Base-by-base conservation (phyloP, 2,113 vertebrate genomes). In the Falcunculus frontatus region DNA sequence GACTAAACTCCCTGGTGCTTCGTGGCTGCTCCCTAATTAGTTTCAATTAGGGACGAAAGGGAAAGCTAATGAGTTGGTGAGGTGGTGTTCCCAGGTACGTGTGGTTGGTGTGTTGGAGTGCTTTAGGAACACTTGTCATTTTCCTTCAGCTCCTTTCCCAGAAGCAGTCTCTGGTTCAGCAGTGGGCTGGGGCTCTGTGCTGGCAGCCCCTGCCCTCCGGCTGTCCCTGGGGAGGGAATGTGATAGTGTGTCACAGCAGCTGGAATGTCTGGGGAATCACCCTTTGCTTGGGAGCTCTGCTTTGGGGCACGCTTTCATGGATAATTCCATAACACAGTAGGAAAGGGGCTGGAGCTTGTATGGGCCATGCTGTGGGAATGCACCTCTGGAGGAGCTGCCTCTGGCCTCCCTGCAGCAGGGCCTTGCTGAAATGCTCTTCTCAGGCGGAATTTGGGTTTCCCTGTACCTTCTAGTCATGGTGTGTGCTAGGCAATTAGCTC, bases 241-340 rank as follows among this genome's bases (percentile, higher is more conserved):
- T 2, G 22, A 13, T 21, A 0, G 1, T 23, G 27, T 21, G 3
- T 49, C 14, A 1, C 2, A 53, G 12, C 44, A 39, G 1, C 10
- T 63, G 76, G 37, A 16, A 15, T 3, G 47, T 13, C 84, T 44
- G 60, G 60, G 64, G n/a, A 37, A 33, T 56, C 46, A 1, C 44
- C 49, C 25, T 49, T 2, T 13, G 32, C 29, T 32, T 42, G 55
- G 79, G 41, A 60, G 73, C 50, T 33, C 39, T 63, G 64, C 3
- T 29, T 19, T 49, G 8, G 25, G 33, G 11, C 41, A 0, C 1
- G 42, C n/a, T 44, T 16, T 37, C 47, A 3, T 14, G 69, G 56
- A 13, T 53, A 0, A 27, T 53, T 49, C 6, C 22, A 5, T 8
- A 27, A 23, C 41, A 10, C 49, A 5, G 7, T 25, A 19, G 81